Evolutionary conservation across 2,113 vertebrate species (phyloP), one percentile per base, ranked within the genome.

Genomic region (Pyrgilauda ruficollis): DNA sequence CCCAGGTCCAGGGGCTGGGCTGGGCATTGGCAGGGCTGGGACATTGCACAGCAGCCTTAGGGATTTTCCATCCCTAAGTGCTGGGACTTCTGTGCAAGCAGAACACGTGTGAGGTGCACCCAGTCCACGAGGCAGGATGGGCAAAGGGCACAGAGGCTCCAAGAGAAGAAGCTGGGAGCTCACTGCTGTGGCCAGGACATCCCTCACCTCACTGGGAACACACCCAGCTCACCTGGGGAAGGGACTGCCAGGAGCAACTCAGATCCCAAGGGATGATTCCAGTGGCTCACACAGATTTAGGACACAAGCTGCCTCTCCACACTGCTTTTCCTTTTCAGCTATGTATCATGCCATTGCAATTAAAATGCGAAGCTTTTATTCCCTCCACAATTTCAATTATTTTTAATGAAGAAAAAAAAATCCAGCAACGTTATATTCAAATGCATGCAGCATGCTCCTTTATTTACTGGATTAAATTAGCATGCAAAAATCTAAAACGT

Each of bases 391-490:
- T 90, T 70, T 43, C 52, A 80, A 91, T 90, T 80, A 55, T 47
- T 86, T 95, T 90, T 75, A 86, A 92, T 83, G 28, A 78, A 53
- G 27, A 33, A 76, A 62, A 83, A 59, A 87, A 74, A 58, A 39
- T 44, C 33, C 47, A 92, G 68, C n/a, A 86, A 61, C 9, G 80
- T 59, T 67, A 75, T 72, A 90, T 84, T 88, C 75, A 87, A 73
- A 90, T 90, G 70, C 72, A 91, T 16, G 27, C 83, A 89, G 67
- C 21, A 66, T n/a, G 41, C 55, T 55, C 69, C 59, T 62, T 92
- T 81, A 87, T 93, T 86, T 89, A 84, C 47, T 87, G 84, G 77
- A 93, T 87, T 86, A 70, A 87, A 89, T 80, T 80, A 80, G 20
- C 75, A 86, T 11, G 50, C 62, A 69, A 24, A 88, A n/a, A 80